Percentiles rank a stretch among this genome's conserved stretches.
phyloP scores from a whole-genome alignment of 2,113 vertebrate genomes.

The Oostethus manadensis region DNA sequence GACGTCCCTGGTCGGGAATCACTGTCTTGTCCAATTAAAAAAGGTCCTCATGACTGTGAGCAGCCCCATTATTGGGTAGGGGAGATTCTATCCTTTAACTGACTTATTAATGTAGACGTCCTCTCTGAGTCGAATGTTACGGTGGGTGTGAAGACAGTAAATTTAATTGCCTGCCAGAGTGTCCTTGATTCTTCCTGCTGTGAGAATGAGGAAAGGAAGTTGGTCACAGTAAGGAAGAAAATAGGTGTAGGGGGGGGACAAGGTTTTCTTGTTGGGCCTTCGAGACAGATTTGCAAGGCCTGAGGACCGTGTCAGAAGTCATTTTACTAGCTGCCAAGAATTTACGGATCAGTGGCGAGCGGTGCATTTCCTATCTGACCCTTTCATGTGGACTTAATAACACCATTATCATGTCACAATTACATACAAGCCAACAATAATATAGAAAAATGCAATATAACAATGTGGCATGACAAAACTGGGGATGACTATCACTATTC shows the following conservation, averaged over 20 bases:
- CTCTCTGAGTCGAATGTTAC: slow-evolving; percentile 26
- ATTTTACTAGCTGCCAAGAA: no score
- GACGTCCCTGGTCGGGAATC: slow-evolving; percentile 64
- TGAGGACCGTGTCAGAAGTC: no score
- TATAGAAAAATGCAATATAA: no score
- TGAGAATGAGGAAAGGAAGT: slow-evolving; percentile 8
- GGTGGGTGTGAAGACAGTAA: slow-evolving; percentile 35
- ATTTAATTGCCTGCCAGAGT: slow-evolving; percentile 48
- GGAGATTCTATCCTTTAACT: slow-evolving; percentile 39
- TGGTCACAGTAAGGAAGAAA: background rate
- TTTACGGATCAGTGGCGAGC: no score
- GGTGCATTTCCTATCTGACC: no score
- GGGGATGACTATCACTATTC: no score
- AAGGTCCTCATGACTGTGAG: slow-evolving; percentile 45
- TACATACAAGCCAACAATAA: no score
- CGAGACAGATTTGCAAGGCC: no score
- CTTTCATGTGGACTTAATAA: no score
- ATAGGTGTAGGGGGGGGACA: slow-evolving; percentile 10
- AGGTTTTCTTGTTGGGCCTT: no score
- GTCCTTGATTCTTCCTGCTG: slow-evolving; percentile 50
- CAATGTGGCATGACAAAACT: no score
- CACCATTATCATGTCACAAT: no score
- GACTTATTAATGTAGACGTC: slow-evolving; percentile 63
- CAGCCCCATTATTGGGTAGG: slow-evolving; percentile 40
- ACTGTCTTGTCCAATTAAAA: slow-evolving; percentile 70